Base-by-base conservation (phyloP, 1,140 invertebrate species). In the Zaprionus camerounensis region DNA sequence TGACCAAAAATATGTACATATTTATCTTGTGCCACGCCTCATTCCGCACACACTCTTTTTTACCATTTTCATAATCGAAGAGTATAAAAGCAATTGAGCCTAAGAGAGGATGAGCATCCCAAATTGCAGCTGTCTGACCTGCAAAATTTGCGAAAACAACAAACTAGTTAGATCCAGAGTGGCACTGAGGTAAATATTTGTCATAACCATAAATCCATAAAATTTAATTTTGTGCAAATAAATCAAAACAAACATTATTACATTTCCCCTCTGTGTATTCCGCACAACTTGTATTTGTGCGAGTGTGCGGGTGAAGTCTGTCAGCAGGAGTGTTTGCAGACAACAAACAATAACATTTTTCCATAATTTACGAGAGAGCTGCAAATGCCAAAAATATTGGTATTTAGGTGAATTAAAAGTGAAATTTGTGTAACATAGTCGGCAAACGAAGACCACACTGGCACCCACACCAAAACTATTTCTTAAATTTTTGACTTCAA, bases 201-300 rank as follows among this genome's bases (percentile, higher is more conserved):
- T 36, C 22, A 63, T 26, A 49, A 44, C 44, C 71, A 78, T 74
- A 78, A 78, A 75, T 78, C 76, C 61, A 70, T 75, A 61, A 74
- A 75, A 78, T 78, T 74, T 78, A 78, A 78, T 78, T 75, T 78
- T 75, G 64, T 61, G 66, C 76, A 78, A 78, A 78, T 78, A 78
- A 78, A 78, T 78, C 71, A 78, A 20, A 44, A 58, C 36, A 63
- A 57, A 74, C 22, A 69, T 15, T 61, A 36, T 65, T 31, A 64
- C 62, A 46, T 36, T 55, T 38, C 26, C 49, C 62, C 26, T 56
- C 36, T 71, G 46, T 61, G 13, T n/a, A 41, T 44, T n/a, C 15
- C 38, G 5, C 15, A 41, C 13, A 41, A 41, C 15, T 2, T 13
- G 15, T 41, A 13, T 41, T 41, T 41, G 5, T n/a, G 9, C 9